These are phyloP conservation scores for Mythimna pallens DNA, from an alignment of 2,888 invertebrate species.

Conservation along the genomic window DNA sequence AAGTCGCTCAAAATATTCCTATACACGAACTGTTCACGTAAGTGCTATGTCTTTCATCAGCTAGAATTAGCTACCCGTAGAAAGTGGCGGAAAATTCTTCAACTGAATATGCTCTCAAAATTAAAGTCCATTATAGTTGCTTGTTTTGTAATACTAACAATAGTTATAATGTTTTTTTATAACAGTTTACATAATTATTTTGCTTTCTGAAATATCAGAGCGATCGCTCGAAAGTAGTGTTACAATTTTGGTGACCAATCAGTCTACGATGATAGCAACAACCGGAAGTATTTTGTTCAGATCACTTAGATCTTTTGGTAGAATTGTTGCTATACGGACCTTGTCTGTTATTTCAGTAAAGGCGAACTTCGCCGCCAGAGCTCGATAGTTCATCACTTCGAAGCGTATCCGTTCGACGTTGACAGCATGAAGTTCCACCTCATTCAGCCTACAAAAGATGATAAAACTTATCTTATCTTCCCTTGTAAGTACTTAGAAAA, in stretches of 20 bases:
- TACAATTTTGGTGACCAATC: not conserved
- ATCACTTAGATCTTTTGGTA: not conserved
- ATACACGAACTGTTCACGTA: conserved; percentile 44
- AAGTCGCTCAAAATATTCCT: not conserved
- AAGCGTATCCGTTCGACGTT: not conserved
- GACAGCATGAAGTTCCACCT: not conserved
- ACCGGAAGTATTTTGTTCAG: not conserved
- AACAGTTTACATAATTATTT: not conserved
- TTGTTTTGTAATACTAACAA: not conserved
- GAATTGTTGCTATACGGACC: not conserved
- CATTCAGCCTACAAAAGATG: not conserved
- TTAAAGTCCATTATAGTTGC: not conserved
- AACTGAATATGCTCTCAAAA: too few relatives aligned
- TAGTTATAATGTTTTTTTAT: not conserved
- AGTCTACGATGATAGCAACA: not conserved
- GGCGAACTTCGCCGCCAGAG: not conserved
- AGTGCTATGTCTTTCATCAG: not conserved
- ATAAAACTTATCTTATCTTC: not conserved
- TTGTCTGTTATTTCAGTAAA: not conserved
- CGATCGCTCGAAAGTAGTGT: not conserved
- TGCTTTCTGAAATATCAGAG: not conserved
- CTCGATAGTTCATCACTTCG: not conserved
- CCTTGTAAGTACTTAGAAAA: not conserved
- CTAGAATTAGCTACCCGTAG: not conserved
- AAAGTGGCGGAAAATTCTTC: not conserved